Percentiles rank a stretch among this genome's conserved stretches.
Evolutionary conservation across 1,140 invertebrate genomes (phyloP).

Genomic region (Pseudomyrmex flavicornis): DNA sequence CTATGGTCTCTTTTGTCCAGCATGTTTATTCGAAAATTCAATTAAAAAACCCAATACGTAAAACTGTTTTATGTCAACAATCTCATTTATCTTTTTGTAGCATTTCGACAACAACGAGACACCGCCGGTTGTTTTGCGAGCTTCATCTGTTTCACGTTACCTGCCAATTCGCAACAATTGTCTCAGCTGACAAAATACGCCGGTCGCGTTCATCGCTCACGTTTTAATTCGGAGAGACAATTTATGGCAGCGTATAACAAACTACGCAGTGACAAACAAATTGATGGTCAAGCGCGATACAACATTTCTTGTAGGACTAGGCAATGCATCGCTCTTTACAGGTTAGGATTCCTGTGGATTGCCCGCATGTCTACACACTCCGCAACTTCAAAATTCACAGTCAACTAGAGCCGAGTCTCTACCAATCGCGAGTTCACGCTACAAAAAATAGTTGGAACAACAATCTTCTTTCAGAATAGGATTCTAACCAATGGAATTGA

Average conservation of each 20-base stretch:
- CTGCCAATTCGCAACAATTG: conserved; percentile 23
- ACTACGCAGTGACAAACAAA: too few species aligned
- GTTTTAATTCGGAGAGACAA: neutral
- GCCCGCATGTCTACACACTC: too few species aligned
- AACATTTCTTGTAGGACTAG: neutral
- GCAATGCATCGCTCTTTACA: neutral
- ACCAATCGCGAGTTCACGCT: too few species aligned
- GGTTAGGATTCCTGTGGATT: neutral
- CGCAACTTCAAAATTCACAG: too few species aligned
- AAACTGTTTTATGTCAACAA: too few species aligned
- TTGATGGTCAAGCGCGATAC: neutral
- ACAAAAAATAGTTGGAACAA: too few species aligned
- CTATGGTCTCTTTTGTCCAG: too few species aligned
- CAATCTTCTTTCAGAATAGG: too few species aligned
- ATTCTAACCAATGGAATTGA: too few species aligned
- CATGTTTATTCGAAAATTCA: too few species aligned
- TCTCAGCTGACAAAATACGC: neutral
- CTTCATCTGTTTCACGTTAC: conserved; percentile 9
- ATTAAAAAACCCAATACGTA: too few species aligned
- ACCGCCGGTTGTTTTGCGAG: neutral
- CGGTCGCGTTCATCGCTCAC: conserved; percentile 35
- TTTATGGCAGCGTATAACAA: neutral
- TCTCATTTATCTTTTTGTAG: neutral
- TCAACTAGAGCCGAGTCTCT: too few species aligned
- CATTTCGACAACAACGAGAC: neutral